Percentiles rank a stretch among this genome's conserved stretches.
phyloP scores from a whole-genome alignment of 2,113 vertebrate species.

The Corydoras sp. region DNA sequence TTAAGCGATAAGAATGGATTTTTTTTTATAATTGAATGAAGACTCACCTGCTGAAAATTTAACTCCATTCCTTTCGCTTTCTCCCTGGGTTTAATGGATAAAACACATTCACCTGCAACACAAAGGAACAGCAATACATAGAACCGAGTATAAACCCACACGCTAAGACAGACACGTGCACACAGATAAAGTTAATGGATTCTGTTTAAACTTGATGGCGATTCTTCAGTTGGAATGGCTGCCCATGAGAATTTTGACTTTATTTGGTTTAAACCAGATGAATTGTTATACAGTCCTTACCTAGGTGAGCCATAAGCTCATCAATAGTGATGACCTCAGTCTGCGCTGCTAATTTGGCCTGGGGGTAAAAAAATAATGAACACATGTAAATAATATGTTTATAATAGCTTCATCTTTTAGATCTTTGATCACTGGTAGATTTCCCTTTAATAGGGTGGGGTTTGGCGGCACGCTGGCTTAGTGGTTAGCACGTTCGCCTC shows the following conservation, averaged over 20 bases:
- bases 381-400: not conserved
- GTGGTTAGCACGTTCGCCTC: too few relatives aligned
- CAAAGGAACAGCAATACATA: too few relatives aligned
- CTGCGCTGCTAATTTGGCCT: conserved; percentile 84
- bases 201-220: too few relatives aligned
- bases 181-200: not conserved
- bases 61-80: conserved; percentile 82
- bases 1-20: too few relatives aligned
- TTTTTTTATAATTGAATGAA: too few relatives aligned
- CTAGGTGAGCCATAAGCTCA: conserved; percentile 87
- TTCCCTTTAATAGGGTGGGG: too few relatives aligned
- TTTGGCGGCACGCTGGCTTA: too few relatives aligned
- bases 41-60: conserved; percentile 88
- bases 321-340: conserved; percentile 84
- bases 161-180: not conserved
- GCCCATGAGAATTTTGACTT: too few relatives aligned
- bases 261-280: too few relatives aligned
- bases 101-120: conserved; percentile 79
- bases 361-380: conserved; percentile 7
- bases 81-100: conserved; percentile 80
- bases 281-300: conserved; percentile 56
- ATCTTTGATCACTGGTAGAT: too few relatives aligned
- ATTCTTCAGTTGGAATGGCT: too few relatives aligned
- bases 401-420: too few relatives aligned
- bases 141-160: not conserved